Base-by-base conservation (phyloP, 1,140 invertebrate species). In the Octopus sinensis region DNA sequence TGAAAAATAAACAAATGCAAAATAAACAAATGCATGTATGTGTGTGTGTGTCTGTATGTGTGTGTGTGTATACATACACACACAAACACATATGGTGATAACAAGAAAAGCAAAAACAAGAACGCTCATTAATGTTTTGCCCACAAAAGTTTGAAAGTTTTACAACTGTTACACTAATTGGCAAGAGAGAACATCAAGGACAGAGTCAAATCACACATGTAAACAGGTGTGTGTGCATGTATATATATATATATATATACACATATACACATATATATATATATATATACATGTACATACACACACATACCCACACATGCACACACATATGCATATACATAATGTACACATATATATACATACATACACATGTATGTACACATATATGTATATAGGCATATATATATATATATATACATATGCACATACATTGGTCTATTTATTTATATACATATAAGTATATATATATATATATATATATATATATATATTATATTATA, bases 401-500 rank as follows among this genome's bases (percentile, higher is more conserved):
- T 62, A 62, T 62, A 62, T 62, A 62, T 17, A 62, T 62, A 62
- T 62, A 62, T 62, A 62, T 17, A 62, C 17, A 62, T 62, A 62
- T 17, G 17, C 17, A 62, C 56, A 62, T 62, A 62, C 17, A 62
- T 62, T 9, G 6, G 17, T 17, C 6, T 17, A 62, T 62, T 1
- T 62, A 62, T 62, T 1, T 62, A 62, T 62, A 62, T 62, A 62
- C 56, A 62, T 62, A 62, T 62, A 62, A 6, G 17, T 62, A 62
- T 62, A 62, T 62, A 62, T 62, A 62, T 62, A 62, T 17, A 62
- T 62, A 62, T 62, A 62, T 62, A 62, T 62, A 62, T 62, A 62
- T 62, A 62, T 62, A 62, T 62, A 62, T 17, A 62, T 62, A 62
- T 62, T 9, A 9, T 9, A 9, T 9, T 62, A 62, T 62, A 62